A percentile compares a stretch with the other conserved stretches of the same genome.
phyloP scores from a whole-genome alignment of 2,113 vertebrate species.

The Gavia stellata region DNA sequence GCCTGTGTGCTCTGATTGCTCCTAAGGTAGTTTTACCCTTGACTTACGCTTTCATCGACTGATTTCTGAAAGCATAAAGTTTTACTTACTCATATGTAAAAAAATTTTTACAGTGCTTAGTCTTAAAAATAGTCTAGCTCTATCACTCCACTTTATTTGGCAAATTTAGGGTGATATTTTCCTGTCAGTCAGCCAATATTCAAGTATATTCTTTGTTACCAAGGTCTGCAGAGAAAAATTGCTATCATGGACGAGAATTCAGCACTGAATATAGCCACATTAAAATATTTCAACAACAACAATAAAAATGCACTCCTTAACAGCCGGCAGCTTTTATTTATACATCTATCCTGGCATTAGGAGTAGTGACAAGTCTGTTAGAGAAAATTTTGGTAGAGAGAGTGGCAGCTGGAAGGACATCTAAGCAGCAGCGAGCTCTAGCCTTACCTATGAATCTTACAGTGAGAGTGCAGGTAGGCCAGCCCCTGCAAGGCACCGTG shows the following conservation, averaged over 20 bases:
- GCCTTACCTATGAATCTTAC: constrained; percentile 94
- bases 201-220: not conserved
- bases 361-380: too few relatives aligned
- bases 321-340: not conserved
- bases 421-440: not conserved
- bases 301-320: not conserved
- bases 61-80: not conserved
- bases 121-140: not conserved
- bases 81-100: not conserved
- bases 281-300: not conserved
- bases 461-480: constrained; percentile 97
- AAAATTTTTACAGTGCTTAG: not conserved
- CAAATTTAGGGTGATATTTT: not conserved
- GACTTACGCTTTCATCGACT: not conserved
- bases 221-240: not conserved
- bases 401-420: not conserved
- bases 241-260: not conserved
- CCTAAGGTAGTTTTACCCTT: not conserved
- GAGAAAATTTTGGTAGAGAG: not conserved
- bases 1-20: not conserved
- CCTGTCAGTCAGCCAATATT: not conserved
- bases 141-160: not conserved
- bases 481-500: constrained; percentile 98
- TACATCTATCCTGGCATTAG: not conserved
- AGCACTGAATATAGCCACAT: not conserved